Conservation (phyloP, 2,113 vertebrate genomes). For the Gavialis gangeticus region DNA sequence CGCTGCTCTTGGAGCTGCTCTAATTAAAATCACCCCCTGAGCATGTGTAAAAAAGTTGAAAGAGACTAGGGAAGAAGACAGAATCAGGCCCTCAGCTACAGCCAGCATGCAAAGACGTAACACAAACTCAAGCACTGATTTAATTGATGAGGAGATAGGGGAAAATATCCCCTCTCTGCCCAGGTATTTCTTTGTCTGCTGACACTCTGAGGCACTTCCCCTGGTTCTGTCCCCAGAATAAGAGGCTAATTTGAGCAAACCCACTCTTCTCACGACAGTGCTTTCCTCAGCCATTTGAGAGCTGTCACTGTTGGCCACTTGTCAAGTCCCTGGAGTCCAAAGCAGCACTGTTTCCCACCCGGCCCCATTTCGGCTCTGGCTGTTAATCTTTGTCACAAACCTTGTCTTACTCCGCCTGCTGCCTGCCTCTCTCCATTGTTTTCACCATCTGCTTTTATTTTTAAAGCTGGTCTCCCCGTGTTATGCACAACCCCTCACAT, state of each 20-base stretch:
- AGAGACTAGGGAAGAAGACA: neutral
- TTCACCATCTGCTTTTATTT: neutral
- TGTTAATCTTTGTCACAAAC: neutral
- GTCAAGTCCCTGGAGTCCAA: neutral
- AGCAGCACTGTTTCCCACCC: neutral
- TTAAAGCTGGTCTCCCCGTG: neutral
- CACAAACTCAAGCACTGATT: neutral
- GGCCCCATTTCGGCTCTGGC: neutral
- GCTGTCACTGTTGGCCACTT: neutral
- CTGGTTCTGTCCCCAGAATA: neutral
- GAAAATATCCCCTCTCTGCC: neutral
- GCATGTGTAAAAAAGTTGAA: no score
- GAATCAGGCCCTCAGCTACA: neutral
- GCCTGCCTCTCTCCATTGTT: neutral
- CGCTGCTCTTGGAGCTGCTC: no score
- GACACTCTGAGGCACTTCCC: neutral
- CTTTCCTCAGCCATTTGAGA: neutral
- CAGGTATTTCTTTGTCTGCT: neutral
- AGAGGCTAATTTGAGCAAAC: neutral
- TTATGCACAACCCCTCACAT: neutral
- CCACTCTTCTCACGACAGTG: neutral
- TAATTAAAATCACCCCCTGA: no score
- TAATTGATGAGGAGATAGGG: neutral
- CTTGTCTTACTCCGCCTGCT: neutral
- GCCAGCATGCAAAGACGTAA: neutral